phyloP scores from a whole-genome alignment of 2,797 vertebrate genomes.

The Sphenopsis melanotis region DNA sequence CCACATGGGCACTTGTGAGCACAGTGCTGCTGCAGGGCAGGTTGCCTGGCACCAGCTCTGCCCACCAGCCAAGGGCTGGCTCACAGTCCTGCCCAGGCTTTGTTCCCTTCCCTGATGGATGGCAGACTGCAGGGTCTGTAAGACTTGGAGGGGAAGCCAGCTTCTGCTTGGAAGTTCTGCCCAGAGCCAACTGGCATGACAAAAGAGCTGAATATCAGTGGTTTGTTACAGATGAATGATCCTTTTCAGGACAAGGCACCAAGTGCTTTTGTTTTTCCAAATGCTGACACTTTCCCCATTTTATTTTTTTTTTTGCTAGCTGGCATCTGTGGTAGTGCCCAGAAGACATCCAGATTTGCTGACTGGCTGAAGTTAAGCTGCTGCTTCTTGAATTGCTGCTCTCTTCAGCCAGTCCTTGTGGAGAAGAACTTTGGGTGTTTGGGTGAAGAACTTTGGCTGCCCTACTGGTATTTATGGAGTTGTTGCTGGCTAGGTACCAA shows the following conservation, averaged over 20 bases:
- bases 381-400: neutral
- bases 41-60: neutral
- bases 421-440: neutral
- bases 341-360: neutral
- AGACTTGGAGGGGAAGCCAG: neutral
- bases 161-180: neutral
- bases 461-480: neutral
- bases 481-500: neutral
- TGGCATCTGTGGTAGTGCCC: neutral
- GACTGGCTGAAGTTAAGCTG: neutral
- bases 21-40: neutral
- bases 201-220: neutral
- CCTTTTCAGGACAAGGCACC: neutral
- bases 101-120: neutral
- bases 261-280: neutral
- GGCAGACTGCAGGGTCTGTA: neutral
- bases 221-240: constrained; percentile 7
- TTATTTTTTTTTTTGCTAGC: neutral
- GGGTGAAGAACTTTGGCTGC: neutral
- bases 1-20: neutral
- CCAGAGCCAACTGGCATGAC: neutral
- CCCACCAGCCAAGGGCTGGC: neutral
- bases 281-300: neutral
- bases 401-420: neutral
- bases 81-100: neutral